Base-by-base conservation (phyloP, 2,888 invertebrate species). In the Torymus auratus region DNA sequence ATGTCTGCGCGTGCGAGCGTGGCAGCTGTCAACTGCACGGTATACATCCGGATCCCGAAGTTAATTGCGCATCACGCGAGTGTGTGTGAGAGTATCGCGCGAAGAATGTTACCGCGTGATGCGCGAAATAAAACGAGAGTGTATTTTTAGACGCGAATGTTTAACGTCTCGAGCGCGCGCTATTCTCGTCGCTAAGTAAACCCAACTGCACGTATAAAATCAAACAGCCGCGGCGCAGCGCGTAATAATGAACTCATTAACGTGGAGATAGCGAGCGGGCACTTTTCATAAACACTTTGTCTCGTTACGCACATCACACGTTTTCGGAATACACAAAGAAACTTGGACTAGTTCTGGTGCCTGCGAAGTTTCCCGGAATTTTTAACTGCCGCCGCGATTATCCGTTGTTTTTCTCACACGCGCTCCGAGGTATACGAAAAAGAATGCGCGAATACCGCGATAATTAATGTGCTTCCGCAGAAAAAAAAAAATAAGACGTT, bases 331-430 rank as follows among this genome's bases (percentile, higher is more conserved):
- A 41, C 60, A 55, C 50, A 71, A 71, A 71, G 60, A 71, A 71
- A 71, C 70, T 71, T 71, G 70, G 70, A 71, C 68, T 68, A 67
- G 14, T n/a, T 20, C 2, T n/a, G 70, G 52, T 71, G 60, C 52
- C 60, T 71, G 60, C 52, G 60, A 71, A 60, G 70, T 71, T 41
- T 71, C 60, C 20, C 60, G 60, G 70, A 71, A 71, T 71, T 15
- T 15, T 14, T 58, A 41, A 28, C 41, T 17, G 28, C 15, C 58
- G 62, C 70, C 70, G 41, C 58, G 28, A 20, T 62, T 14, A 23
- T 12, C n/a, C 17, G 55, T 56, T 56, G 53, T 56, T 68, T 23
- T 68, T 55, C 53, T 23, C 23, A 41, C 28, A 14, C 23, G 41
- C 41, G 7, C 7, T 1, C 7, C 41, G 7, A 41, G 7, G 41